These are phyloP conservation scores for Phthorimaea operculella DNA, from an alignment of 1,140 invertebrate genomes.

Conservation along the genomic window DNA sequence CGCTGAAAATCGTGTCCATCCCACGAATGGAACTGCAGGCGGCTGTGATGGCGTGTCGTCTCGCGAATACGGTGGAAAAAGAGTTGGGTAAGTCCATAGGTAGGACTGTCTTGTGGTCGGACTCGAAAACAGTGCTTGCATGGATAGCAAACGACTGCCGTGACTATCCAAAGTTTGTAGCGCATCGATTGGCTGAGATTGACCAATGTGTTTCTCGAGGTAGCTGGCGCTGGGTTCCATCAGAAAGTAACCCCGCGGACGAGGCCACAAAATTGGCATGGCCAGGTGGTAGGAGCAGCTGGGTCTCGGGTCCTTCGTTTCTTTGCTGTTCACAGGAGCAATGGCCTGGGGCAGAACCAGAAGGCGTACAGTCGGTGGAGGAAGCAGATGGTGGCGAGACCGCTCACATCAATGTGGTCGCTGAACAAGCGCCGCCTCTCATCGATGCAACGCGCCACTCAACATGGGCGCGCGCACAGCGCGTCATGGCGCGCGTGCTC, in stretches of 20 bases:
- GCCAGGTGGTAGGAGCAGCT: constrained; percentile 5
- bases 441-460: constrained; percentile 5
- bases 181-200: too few relatives aligned
- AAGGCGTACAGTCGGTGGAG: not conserved
- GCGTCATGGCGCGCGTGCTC: constrained; percentile 1
- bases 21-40: constrained; percentile 30
- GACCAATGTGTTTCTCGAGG: constrained; percentile 11
- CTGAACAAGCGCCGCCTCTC: not conserved
- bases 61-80: constrained; percentile 15
- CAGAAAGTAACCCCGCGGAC: constrained; percentile 32
- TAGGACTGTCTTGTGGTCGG: constrained; percentile 3
- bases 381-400: not conserved
- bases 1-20: constrained; percentile 17
- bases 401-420: not conserved
- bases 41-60: constrained; percentile 20
- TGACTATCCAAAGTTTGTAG: too few relatives aligned
- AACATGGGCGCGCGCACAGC: constrained; percentile 4
- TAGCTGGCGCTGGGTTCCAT: constrained; percentile 28
- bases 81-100: constrained; percentile 4
- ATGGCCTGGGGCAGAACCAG: constrained; percentile 15
- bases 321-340: constrained; percentile 9
- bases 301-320: constrained; percentile 23
- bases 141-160: too few relatives aligned
- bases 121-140: not conserved
- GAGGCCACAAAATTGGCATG: constrained; percentile 11